Evolutionary conservation across 2,888 invertebrate species (phyloP).

Genomic region (Altica lythri): DNA sequence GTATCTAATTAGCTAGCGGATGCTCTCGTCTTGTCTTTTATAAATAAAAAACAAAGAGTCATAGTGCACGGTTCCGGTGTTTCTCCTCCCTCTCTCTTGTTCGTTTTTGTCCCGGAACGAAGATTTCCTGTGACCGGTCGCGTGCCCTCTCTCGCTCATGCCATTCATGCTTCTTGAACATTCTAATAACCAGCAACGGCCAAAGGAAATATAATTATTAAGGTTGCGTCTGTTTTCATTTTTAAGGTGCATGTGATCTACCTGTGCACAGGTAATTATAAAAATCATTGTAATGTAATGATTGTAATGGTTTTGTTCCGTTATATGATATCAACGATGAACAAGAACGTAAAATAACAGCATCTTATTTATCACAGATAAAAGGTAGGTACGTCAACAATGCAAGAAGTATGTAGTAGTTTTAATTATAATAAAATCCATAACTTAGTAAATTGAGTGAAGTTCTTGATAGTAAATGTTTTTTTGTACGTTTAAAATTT

Average conservation of each 20-base stretch:
- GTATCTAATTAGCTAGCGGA: slow-evolving; percentile 18
- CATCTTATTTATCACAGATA: too few species aligned
- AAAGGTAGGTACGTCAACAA: too few species aligned
- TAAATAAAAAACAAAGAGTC: slow-evolving; percentile 39
- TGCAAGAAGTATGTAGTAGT: too few species aligned
- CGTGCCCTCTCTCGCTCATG: slow-evolving; percentile 37
- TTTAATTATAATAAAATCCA: too few species aligned
- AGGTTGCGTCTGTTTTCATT: slow-evolving; percentile 3
- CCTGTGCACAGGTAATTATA: slow-evolving; percentile 6
- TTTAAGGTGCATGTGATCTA: slow-evolving; percentile 6
- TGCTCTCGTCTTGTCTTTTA: slow-evolving; percentile 22
- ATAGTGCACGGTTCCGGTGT: slow-evolving; percentile 53
- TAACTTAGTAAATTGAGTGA: too few species aligned
- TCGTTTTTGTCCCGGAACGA: too few species aligned
- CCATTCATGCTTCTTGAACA: slow-evolving; percentile 46
- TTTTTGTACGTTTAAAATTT: too few species aligned
- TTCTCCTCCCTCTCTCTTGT: slow-evolving; percentile 11
- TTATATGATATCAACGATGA: too few species aligned
- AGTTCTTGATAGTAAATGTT: too few species aligned
- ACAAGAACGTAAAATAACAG: too few species aligned
- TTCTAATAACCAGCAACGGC: slow-evolving; percentile 35
- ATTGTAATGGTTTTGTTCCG: too few species aligned
- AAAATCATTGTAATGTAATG: too few species aligned
- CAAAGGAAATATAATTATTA: slow-evolving; percentile 12
- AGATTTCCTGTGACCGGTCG: slow-evolving; percentile 49